Evolutionary conservation across 2,113 vertebrate species (phyloP), one percentile per base, ranked within the genome.

Genomic region (Siniperca knerii): DNA sequence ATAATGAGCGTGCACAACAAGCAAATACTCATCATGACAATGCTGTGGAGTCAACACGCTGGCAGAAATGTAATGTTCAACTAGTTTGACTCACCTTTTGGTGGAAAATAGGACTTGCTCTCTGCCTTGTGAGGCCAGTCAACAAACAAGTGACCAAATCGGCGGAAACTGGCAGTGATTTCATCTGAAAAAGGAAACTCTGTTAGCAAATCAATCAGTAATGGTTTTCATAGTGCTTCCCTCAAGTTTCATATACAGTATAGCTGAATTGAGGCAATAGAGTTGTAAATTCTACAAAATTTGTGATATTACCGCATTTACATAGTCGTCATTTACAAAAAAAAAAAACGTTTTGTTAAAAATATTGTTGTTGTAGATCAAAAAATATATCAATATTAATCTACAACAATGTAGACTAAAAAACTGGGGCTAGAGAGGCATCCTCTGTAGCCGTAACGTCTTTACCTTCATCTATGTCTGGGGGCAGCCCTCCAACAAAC

Each of bases 61-160:
- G 20, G 35, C 33, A 75, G 23, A 50, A 15, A 72, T 6, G 21
- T 2, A 5, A 57, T 6, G 46, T 67, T n/a, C 35, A 44, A 75
- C 42, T 57, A 25, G 37, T 71, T 25, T 23, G n/a, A 79, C 88
- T 94, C 93, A 99, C 98, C 98, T 97, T 99, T 99, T 33, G 98
- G 98, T 93, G 98, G 98, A 87, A 99, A 99, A 77, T 99, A 99
- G 68, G 98, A 99, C 94, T 99, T 99, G 95, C 98, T 99, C 93
- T 99, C 98, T 87, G 98, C 98, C 94, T 99, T 99, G 92, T 99
- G 98, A 66, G 98, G 98, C 98, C 98, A 99, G 90, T 99, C 98
- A 70, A 99, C 98, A 94, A 99, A 98, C 94, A 99, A 95, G 94
- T 98, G 98, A 85, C 98, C 98, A 94, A 99, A 99, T 82, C 98